phyloP scores from a whole-genome alignment of 2,797 vertebrate species.

The Rhincodon typus region DNA sequence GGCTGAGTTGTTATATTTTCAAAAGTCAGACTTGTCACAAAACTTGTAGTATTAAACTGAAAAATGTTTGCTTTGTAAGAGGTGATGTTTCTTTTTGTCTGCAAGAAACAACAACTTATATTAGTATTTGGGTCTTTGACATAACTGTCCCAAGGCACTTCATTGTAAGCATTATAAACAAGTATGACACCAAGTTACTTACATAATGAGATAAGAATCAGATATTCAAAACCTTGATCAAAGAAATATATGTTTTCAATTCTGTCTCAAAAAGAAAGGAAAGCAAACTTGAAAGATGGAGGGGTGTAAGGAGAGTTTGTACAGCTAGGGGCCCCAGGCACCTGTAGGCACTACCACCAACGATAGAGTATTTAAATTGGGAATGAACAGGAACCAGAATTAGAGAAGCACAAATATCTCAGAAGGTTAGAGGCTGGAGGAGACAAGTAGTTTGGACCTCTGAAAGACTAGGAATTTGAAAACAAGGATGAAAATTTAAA shows the following conservation, averaged over 20 bases:
- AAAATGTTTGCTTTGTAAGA: not conserved
- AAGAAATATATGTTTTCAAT: not conserved
- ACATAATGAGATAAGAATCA: not conserved
- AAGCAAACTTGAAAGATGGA: not conserved
- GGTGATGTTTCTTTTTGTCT: not conserved
- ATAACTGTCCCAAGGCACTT: not conserved
- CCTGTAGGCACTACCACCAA: not conserved
- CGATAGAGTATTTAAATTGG: not conserved
- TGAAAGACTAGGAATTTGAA: too few relatives aligned
- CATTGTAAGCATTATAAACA: not conserved
- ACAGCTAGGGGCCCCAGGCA: not conserved
- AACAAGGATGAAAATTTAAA: too few relatives aligned
- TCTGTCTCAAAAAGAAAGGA: not conserved
- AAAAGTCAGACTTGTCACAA: not conserved
- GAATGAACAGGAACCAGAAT: not conserved
- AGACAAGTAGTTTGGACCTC: too few relatives aligned
- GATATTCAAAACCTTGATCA: not conserved
- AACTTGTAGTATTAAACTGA: constrained; percentile 4
- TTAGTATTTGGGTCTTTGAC: not conserved
- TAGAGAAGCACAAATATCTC: not conserved
- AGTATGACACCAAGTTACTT: not conserved
- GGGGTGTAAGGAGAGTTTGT: too few relatives aligned
- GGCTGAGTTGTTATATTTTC: not conserved
- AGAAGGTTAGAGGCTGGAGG: too few relatives aligned
- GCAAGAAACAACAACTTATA: constrained; percentile 6